Conservation (phyloP, 2,888 invertebrate species). For the Cephus sareptanus region DNA sequence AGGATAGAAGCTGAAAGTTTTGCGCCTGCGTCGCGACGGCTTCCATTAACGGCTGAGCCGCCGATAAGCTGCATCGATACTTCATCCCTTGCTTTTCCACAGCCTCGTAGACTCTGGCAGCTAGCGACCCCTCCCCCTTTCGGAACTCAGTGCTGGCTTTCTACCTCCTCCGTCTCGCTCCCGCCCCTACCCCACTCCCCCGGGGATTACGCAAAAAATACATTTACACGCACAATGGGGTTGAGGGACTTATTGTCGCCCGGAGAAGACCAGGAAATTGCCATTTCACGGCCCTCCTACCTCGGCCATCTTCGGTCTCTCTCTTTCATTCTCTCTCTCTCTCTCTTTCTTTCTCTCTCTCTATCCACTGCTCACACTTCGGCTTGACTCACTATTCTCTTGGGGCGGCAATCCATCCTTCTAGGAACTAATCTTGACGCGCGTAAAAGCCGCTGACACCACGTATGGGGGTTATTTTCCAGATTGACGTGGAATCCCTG, state of each 20-base stretch:
- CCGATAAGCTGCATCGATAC: constrained; percentile 57
- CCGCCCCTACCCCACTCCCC: constrained; percentile 10
- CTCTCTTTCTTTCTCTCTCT: not conserved
- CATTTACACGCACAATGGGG: constrained; percentile 44
- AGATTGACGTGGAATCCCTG: too few relatives aligned
- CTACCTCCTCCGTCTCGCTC: constrained; percentile 7
- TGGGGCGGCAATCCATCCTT: too few relatives aligned
- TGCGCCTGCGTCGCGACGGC: constrained; percentile 33
- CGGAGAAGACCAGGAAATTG: constrained; percentile 33
- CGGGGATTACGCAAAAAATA: constrained; percentile 49
- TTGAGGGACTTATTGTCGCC: constrained; percentile 40
- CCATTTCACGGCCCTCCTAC: constrained; percentile 33
- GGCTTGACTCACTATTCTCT: too few relatives aligned
- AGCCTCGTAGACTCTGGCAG: too few relatives aligned
- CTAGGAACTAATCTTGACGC: not conserved
- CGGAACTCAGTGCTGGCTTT: not conserved
- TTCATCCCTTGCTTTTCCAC: not conserved
- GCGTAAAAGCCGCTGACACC: too few relatives aligned
- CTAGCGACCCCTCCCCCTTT: too few relatives aligned
- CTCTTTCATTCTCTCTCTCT: not conserved
- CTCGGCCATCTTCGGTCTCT: not conserved
- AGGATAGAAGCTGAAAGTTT: not conserved
- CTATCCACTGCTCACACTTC: not conserved
- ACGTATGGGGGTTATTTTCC: too few relatives aligned
- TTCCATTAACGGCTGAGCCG: constrained; percentile 56